Evolutionary conservation across 2,113 vertebrate species (phyloP), one percentile per base, ranked within the genome.

Genomic region (Lichenostomus cassidix): DNA sequence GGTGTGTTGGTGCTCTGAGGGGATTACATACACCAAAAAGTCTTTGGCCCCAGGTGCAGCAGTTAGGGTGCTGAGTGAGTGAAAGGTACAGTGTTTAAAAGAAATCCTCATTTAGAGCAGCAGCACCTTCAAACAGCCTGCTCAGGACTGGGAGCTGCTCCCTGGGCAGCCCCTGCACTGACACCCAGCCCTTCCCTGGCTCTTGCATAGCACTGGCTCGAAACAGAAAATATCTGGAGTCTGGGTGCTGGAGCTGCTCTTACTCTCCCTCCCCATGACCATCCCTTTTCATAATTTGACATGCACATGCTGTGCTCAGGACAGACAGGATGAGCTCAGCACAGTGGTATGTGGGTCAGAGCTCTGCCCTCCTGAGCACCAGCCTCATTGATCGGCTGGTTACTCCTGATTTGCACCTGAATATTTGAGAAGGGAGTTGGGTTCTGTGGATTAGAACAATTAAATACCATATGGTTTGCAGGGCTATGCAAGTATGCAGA

Each of bases 321-420:
- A 76, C 70, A 50, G 73, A 33, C 70, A 29, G 1, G 5, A 24
- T 93, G 95, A 94, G 71, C 93, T 93, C 67, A 89, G 47, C 64
- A 62, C 81, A 47, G n/a, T 77, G 87, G 85, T 86, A 73, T 95
- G 85, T 75, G 90, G 82, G 76, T 76, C 71, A 86, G 77, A 77
- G 88, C 67, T 73, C 79, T 87, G 83, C 86, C 68, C 71, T 93
- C 41, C 71, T 3, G 19, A 75, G 68, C 63, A 73, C 50, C 68
- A 77, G 44, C 80, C 59, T 56, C 55, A 5, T 5, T 62, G 24
- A 49, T 50, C 93, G 65, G 3, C 55, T 64, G 59, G 42, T 81
- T 84, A 55, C 35, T 93, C 69, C 68, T 77, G 31, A 62, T 94
- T 55, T 87, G 80, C 60, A 84, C 58, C 87, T 87, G 80, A 76